These are phyloP conservation scores for Ephydatia muelleri DNA, from an alignment of 37 sponge, comb jelly and placozoan species.

Conservation along the genomic window DNA sequence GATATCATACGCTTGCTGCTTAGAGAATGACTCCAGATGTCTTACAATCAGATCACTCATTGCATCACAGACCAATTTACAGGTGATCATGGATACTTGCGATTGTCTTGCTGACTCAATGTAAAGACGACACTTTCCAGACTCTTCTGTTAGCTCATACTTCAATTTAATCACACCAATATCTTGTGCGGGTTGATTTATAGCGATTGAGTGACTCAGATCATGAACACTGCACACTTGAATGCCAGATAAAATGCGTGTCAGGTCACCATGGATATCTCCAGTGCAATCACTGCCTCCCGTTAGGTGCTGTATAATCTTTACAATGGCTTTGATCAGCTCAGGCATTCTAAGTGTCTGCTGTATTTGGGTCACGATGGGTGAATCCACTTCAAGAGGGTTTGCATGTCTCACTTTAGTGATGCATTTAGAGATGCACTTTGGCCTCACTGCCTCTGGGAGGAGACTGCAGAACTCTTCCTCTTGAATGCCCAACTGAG, in stretches of 20 bases:
- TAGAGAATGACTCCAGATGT: neutral
- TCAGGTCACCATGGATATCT: neutral
- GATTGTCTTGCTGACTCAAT: neutral
- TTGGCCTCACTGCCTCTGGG: neutral
- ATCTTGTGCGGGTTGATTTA: neutral
- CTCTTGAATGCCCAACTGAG: neutral
- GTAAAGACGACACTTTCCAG: neutral
- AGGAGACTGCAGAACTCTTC: neutral
- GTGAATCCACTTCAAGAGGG: neutral
- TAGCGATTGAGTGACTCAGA: neutral
- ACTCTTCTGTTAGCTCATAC: neutral
- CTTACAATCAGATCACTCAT: neutral
- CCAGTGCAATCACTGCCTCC: neutral
- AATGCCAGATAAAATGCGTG: neutral
- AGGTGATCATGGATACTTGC: neutral
- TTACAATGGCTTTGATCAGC: neutral
- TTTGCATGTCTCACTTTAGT: neutral
- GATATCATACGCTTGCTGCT: neutral
- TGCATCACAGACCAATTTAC: neutral
- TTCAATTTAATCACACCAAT: neutral
- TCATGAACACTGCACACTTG: neutral
- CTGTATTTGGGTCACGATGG: neutral
- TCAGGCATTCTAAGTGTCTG: neutral
- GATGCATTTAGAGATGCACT: neutral
- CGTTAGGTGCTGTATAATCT: neutral